phyloP scores from a whole-genome alignment of 2,888 invertebrate species.

The Subacronicta megacephala region DNA sequence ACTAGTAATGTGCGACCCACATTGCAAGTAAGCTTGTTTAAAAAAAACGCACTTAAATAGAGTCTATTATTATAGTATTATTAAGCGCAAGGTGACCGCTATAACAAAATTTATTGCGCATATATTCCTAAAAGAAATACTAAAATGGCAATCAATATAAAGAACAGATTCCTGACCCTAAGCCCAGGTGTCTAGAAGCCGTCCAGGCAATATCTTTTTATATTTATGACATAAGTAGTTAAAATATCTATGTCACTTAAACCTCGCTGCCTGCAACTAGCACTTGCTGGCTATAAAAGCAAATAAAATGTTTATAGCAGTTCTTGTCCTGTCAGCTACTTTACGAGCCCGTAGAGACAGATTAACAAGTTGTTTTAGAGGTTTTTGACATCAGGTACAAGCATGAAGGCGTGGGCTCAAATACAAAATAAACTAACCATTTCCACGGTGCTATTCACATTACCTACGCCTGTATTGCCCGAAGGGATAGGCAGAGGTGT shows the following conservation, averaged over 20 bases:
- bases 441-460: background rate
- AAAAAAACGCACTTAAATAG: no score
- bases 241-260: conserved; percentile 27
- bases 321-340: conserved; percentile 26
- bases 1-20: no score
- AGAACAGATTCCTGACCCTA: no score
- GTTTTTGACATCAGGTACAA: conserved; percentile 21
- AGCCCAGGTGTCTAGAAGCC: no score
- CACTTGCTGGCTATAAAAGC: conserved; percentile 47
- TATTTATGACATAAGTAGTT: conserved; percentile 34
- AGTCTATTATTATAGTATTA: no score
- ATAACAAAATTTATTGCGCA: no score
- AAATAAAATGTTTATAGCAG: conserved; percentile 46
- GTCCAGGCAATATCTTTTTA: background rate
- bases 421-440: background rate
- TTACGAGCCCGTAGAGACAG: conserved; percentile 34
- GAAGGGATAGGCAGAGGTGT: no score
- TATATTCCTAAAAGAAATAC: no score
- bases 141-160: no score
- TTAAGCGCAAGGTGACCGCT: no score
- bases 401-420: conserved; percentile 12
- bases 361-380: conserved; percentile 26
- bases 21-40: no score
- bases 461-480: no score
- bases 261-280: conserved; percentile 33